Evolutionary conservation across 53 echinoderm and acorn worm genomes (phyloP).

Genomic region (Mesocentrotus franciscanus): DNA sequence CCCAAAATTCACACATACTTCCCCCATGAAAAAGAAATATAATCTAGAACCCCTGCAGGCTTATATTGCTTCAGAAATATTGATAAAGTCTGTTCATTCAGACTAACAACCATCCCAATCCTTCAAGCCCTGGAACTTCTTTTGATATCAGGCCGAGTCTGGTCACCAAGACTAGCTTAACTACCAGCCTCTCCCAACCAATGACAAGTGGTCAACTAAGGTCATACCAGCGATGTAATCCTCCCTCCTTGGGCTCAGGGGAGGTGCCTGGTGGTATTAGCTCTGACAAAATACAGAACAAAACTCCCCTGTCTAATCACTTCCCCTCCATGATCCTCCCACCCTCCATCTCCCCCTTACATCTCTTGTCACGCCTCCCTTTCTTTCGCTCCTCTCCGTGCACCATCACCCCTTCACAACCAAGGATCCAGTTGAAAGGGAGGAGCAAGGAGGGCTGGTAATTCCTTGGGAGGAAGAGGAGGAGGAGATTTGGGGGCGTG

Average conservation of each 20-base stretch:
- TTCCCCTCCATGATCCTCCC: constrained; percentile 4
- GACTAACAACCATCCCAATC: not conserved
- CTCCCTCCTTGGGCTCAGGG: not conserved
- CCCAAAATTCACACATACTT: too few species aligned
- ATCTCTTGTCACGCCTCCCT: not conserved
- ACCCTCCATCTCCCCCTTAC: not conserved
- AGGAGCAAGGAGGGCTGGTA: not conserved
- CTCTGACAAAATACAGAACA: constrained; percentile 7
- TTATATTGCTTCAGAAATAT: too few species aligned
- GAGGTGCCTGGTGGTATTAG: constrained; percentile 30
- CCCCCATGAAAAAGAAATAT: too few species aligned
- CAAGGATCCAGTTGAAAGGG: not conserved
- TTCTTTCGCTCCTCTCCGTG: not conserved
- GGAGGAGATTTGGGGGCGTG: not conserved
- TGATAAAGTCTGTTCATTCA: not conserved
- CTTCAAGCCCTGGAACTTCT: not conserved
- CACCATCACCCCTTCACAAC: not conserved
- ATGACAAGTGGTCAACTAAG: constrained; percentile 40
- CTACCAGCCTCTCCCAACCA: not conserved
- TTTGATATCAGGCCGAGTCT: not conserved
- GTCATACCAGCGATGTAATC: constrained; percentile 29
- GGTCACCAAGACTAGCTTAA: not conserved
- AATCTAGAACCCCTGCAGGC: too few species aligned
- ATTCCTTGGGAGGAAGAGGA: not conserved
- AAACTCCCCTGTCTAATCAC: constrained; percentile 30